Evolutionary conservation across 2,888 invertebrate genomes (phyloP), one percentile per base, ranked within the genome.

Genomic region (Acanthosoma haemorrhoidale): DNA sequence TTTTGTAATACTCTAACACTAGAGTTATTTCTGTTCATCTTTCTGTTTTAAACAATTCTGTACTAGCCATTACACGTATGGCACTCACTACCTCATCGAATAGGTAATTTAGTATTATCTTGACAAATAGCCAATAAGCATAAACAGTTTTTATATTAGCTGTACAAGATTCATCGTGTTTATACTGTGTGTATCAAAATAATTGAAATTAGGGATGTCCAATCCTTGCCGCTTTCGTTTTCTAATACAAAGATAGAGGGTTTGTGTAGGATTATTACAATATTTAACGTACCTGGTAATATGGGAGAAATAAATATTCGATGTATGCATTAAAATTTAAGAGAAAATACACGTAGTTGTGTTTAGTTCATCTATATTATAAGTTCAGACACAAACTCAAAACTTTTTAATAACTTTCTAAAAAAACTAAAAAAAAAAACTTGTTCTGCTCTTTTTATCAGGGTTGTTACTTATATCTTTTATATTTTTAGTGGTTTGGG

Each of bases 41-140:
- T 21, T 51, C 29, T 51, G 51, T n/a, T n/a, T n/a, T 51, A 29
- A 51, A 51, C 25, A n/a, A n/a, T n/a, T n/a, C n/a, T n/a, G n/a
- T n/a, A n/a, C n/a, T n/a, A n/a, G n/a, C n/a, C n/a, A n/a, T n/a
- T n/a, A n/a, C 25, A 57, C 16, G 25, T 21, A 57, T 64, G 64
- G 67, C 67, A 67, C 67, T 43, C 67, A 67, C 67, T 67, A 67
- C 67, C 67, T 67, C 67, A 67, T 51, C 36, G 57, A 32, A 34
- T 67, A 43, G 67, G 34, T 39, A 67, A 67, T 67, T 67, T 67
- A 67, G 57, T 34, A 36, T 57, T 32, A 51, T 57, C 18, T 67
- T 67, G 39, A 64, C 51, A 25, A 51, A 51, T 51, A 51, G 29
- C 25, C 38, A 39, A 36, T 39, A 29, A 36, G 41, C n/a, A 25